These are phyloP conservation scores for Spongia lamella DNA, from an alignment of 37 sponge, comb jelly and placozoan species.

Conservation along the genomic window DNA sequence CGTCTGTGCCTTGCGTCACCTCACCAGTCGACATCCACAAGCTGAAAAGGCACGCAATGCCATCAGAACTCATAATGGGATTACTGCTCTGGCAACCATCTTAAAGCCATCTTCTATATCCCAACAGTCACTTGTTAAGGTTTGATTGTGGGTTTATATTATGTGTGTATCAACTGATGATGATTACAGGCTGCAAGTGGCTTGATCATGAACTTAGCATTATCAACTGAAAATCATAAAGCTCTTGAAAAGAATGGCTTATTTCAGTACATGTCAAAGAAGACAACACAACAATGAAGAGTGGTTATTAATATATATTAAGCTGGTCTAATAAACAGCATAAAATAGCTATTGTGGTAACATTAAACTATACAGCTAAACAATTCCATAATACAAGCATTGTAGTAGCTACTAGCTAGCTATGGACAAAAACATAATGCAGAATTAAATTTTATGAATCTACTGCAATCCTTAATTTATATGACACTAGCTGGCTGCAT, in stretches of 20 bases:
- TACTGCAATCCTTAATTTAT: no score
- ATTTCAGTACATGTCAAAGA: slow-evolving; percentile 72
- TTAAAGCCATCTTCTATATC: slow-evolving; percentile 58
- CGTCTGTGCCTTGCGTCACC: slow-evolving; percentile 83
- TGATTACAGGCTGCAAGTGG: slow-evolving; percentile 67
- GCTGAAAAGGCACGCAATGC: slow-evolving; percentile 89
- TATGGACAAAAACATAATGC: no score
- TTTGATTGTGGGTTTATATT: not conserved
- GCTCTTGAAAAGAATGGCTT: slow-evolving; percentile 58
- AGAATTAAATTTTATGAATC: no score
- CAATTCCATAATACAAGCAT: no score
- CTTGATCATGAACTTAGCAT: slow-evolving; percentile 80
- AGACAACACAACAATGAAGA: no score
- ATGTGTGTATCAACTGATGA: no score
- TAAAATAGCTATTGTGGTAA: no score
- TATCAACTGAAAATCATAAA: slow-evolving; percentile 51
- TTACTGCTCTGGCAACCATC: slow-evolving; percentile 61
- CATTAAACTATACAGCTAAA: no score
- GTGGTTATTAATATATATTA: no score
- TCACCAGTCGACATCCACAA: slow-evolving; percentile 80
- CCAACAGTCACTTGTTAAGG: slow-evolving; percentile 78
- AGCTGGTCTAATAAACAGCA: no score
- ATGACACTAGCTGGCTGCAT: no score
- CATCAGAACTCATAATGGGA: slow-evolving; percentile 69
- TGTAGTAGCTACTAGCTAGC: no score